Conservation (phyloP, 2,888 invertebrate genomes). For the Drosophila longiperda region DNA sequence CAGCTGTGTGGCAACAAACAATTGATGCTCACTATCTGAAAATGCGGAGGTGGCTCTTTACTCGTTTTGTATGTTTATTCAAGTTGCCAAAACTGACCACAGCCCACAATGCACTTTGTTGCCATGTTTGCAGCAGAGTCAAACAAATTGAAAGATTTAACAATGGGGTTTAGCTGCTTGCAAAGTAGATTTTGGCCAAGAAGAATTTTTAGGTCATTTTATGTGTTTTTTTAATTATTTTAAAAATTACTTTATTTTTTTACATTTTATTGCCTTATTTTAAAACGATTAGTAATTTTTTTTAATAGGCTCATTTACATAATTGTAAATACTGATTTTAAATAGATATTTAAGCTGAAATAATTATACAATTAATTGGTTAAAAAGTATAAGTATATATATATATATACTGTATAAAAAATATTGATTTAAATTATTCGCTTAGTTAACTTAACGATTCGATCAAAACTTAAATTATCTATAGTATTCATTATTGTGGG, state of each 20-base stretch:
- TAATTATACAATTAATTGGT: background rate
- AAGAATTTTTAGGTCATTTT: background rate
- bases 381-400: no score
- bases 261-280: background rate
- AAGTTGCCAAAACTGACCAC: conserved; percentile 26
- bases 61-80: conserved; percentile 22
- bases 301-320: background rate
- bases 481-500: background rate
- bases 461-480: background rate
- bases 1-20: conserved; percentile 37
- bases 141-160: background rate
- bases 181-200: background rate
- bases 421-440: background rate
- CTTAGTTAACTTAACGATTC: background rate
- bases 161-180: background rate
- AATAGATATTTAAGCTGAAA: background rate
- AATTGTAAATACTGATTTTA: no score
- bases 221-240: background rate
- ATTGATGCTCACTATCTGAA: conserved; percentile 12
- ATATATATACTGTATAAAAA: no score
- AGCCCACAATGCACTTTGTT: conserved; percentile 7
- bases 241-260: background rate
- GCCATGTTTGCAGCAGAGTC: background rate
- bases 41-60: conserved; percentile 38
- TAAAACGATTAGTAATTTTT: background rate